Evolutionary conservation across 2,797 vertebrate genomes (phyloP), one percentile per base, ranked within the genome.

Genomic region (Lophura swinhoii): DNA sequence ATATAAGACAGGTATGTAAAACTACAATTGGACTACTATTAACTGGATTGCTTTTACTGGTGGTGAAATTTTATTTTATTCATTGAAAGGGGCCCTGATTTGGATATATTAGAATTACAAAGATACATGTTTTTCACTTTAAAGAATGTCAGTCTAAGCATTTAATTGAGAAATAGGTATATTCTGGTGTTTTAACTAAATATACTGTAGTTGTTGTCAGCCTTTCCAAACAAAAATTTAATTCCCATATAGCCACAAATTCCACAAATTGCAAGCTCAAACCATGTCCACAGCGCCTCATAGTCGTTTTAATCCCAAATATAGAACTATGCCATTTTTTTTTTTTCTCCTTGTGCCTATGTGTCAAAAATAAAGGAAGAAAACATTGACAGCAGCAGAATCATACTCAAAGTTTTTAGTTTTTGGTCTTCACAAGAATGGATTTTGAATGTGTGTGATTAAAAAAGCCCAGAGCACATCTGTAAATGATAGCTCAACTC

Each of bases 151-250:
- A 76, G 74, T 72, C 73, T 70, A 92, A 94, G 74, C 68, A 92
- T 88, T 91, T 80, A 93, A 91, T 85, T 90, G 79, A 92, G 56
- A 82, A 76, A 23, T 78, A 92, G 55, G 51, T 93, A 90, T 63
- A 66, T 91, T 53, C 72, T 95, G 63, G 14, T 85, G 46, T 59
- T 93, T 88, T 82, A 88, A 76, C 59, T 90, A 73, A 91, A 87
- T 94, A 58, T 62, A 87, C 48, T 68, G 60, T 79, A 91, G 53
- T 64, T 91, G 46, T 82, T 91, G 56, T 93, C 93, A 93, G 63
- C 26, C 51, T 91, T 88, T 94, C 53, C 33, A 68, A 90, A 64
- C 6, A 66, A 86, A 95, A 58, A 1, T 17, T 86, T 84, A 23
- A 73, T 90, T 91, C 90, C 37, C 62, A 71, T 88, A 82, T 74